phyloP scores from a whole-genome alignment of 2,888 invertebrate genomes.

The Meghimatium bilineatum region DNA sequence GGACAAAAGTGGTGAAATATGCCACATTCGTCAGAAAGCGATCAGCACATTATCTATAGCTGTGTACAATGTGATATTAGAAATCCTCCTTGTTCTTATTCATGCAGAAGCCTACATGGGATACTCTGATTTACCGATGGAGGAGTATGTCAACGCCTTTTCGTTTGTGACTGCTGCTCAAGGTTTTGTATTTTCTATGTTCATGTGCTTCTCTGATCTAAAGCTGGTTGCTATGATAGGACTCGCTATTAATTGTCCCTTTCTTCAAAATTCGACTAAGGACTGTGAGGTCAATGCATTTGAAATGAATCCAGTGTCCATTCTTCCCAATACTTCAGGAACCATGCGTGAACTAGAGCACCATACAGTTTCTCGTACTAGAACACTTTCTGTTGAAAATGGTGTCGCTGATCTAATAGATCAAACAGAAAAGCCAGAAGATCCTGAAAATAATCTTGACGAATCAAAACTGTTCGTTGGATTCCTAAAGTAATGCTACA shows the following conservation, averaged over 20 bases:
- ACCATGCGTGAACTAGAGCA: background rate
- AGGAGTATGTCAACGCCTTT: conserved; percentile 20
- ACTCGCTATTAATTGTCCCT: background rate
- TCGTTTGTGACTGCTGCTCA: conserved; percentile 16
- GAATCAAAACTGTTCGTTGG: background rate
- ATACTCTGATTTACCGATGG: conserved; percentile 23
- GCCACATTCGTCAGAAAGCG: conserved; percentile 7
- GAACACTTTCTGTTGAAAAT: too few relatives aligned
- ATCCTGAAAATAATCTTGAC: background rate
- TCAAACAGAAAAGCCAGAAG: background rate
- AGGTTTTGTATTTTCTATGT: conserved; percentile 23
- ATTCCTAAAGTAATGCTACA: background rate
- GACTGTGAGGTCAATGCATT: background rate
- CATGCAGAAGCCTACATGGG: conserved; percentile 31
- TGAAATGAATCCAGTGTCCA: too few relatives aligned
- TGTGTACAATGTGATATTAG: conserved; percentile 6
- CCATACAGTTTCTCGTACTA: background rate
- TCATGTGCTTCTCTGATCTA: conserved; percentile 37
- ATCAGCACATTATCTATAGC: conserved; percentile 5
- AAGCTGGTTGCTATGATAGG: background rate
- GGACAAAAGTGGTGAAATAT: background rate
- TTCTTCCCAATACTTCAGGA: background rate
- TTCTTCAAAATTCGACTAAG: too few relatives aligned
- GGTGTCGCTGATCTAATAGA: background rate
- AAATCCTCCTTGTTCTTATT: conserved; percentile 25